Evolutionary conservation across 2,888 invertebrate species (phyloP).

Genomic region (Tribolium freemani): DNA sequence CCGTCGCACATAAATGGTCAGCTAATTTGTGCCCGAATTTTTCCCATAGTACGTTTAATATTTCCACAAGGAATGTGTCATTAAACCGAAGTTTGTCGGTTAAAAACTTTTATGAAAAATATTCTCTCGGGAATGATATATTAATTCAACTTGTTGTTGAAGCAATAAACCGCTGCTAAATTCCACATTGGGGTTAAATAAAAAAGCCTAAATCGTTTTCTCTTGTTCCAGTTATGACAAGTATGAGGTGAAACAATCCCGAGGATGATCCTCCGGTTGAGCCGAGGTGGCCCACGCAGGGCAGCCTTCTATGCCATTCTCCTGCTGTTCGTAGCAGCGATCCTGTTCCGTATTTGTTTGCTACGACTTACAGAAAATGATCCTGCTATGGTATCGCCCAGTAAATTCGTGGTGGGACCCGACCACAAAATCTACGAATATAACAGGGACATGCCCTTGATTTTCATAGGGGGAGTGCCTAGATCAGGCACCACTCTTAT

Average conservation of each 20-base stretch:
- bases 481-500: conserved; percentile 97
- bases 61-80: too few relatives aligned
- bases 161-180: neutral
- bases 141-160: neutral
- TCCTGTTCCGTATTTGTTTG: conserved; percentile 67
- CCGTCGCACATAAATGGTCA: neutral
- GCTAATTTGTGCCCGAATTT: too few relatives aligned
- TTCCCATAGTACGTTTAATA: too few relatives aligned
- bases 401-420: conserved; percentile 76
- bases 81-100: neutral
- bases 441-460: conserved; percentile 91
- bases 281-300: conserved; percentile 65
- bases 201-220: neutral
- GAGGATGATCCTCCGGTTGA: conserved; percentile 65
- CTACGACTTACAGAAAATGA: conserved; percentile 60
- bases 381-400: conserved; percentile 58
- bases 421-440: conserved; percentile 80
- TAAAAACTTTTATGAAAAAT: neutral
- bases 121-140: neutral
- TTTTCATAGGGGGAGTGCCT: conserved; percentile 98
- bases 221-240: conserved; percentile 33
- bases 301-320: conserved; percentile 66
- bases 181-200: neutral
- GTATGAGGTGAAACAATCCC: conserved; percentile 45
- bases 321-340: conserved; percentile 64